Evolutionary conservation across 2,113 vertebrate species (phyloP).

Genomic region (Bufo bufo): DNA sequence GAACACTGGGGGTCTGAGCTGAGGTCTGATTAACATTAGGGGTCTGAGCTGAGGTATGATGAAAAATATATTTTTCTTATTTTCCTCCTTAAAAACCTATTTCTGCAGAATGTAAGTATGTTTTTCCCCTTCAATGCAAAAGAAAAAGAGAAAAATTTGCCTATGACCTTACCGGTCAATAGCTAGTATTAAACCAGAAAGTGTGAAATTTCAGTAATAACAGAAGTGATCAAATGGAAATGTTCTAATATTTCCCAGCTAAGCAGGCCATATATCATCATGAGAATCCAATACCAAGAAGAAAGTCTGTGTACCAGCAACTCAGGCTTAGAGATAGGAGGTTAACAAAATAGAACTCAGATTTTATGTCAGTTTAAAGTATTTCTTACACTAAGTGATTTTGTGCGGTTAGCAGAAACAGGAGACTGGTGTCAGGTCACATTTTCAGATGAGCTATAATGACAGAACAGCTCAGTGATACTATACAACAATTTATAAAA

Average conservation of each 20-base stretch:
- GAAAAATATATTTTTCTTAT: too few species aligned
- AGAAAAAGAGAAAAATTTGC: constrained; percentile 2
- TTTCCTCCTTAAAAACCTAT: too few species aligned
- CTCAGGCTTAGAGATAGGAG: constrained; percentile 59
- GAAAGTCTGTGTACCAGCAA: constrained; percentile 57
- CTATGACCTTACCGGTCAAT: constrained; percentile 50
- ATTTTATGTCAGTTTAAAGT: constrained; percentile 65
- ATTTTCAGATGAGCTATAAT: constrained; percentile 7
- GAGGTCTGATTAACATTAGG: too few species aligned
- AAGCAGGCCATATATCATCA: constrained; percentile 62
- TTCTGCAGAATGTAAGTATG: background rate
- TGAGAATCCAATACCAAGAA: constrained; percentile 64
- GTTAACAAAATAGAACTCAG: constrained; percentile 65
- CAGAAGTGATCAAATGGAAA: constrained; percentile 54
- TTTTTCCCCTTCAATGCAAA: constrained; percentile 58
- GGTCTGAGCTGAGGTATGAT: too few species aligned
- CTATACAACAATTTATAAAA: constrained; percentile 39
- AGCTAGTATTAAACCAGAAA: constrained; percentile 57
- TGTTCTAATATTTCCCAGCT: constrained; percentile 43
- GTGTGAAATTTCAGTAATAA: constrained; percentile 58
- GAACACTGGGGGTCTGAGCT: too few species aligned
- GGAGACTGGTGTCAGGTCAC: constrained; percentile 30
- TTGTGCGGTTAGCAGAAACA: constrained; percentile 60
- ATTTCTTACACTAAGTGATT: constrained; percentile 57
- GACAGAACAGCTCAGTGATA: constrained; percentile 50